Evolutionary conservation across 2,797 vertebrate species (phyloP).

Genomic region (Pygocentrus nattereri): DNA sequence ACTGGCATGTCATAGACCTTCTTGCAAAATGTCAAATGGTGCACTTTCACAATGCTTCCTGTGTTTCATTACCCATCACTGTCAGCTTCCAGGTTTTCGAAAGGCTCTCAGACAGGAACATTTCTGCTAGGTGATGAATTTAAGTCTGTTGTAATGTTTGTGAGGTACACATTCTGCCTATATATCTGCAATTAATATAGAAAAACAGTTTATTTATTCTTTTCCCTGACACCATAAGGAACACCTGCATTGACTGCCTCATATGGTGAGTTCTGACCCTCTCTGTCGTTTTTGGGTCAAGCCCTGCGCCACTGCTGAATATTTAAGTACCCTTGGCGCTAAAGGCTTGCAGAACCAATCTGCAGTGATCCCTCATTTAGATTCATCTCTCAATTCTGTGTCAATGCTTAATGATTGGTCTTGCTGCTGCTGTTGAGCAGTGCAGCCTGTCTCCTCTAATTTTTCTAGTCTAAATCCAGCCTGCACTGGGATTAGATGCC

Average conservation of each 20-base stretch:
- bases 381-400: conserved; percentile 44
- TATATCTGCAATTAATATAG: too few relatives aligned
- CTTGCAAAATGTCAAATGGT: not conserved
- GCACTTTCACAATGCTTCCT: not conserved
- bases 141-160: not conserved
- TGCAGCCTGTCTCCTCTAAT: conserved; percentile 7
- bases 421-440: conserved; percentile 29
- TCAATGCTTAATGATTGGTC: conserved; percentile 51
- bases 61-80: not conserved
- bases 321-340: conserved; percentile 21
- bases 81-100: not conserved
- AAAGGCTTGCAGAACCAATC: conserved; percentile 21
- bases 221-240: not conserved
- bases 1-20: not conserved
- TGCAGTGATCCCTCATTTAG: conserved; percentile 35
- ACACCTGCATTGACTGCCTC: not conserved
- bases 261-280: not conserved
- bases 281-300: conserved; percentile 12
- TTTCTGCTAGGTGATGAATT: not conserved
- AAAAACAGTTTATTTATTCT: not conserved
- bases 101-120: not conserved
- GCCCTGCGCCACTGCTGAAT: conserved; percentile 10
- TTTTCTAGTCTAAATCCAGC: not conserved
- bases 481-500: not conserved
- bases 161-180: not conserved